A percentile compares a stretch with the other conserved stretches of the same genome.
These are phyloP conservation scores for Mormyrus proboscirostris DNA, from an alignment of 2,797 vertebrate genomes.

Conservation along the genomic window DNA sequence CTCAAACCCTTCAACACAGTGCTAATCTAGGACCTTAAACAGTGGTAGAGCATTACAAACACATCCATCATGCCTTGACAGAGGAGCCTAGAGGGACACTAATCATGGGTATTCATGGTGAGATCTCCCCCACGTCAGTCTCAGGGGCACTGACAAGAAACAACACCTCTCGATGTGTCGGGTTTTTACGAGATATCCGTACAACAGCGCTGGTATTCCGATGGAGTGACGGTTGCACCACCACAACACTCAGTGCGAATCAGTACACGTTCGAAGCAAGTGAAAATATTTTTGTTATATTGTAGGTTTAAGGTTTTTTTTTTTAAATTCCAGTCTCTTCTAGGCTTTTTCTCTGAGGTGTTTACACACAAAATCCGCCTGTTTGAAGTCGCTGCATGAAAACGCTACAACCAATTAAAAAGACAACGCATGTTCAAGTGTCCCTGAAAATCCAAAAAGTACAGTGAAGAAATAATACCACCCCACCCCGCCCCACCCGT, in stretches of 20 bases:
- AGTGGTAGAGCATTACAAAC: not conserved
- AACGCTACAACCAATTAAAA: not conserved
- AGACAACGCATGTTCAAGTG: not conserved
- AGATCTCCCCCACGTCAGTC: not conserved
- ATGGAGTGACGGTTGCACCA: not conserved
- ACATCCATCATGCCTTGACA: conserved; percentile 29
- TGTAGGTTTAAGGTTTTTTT: not conserved
- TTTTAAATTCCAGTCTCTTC: not conserved
- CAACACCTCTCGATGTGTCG: not conserved
- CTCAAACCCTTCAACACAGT: not conserved
- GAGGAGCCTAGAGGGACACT: conserved; percentile 25
- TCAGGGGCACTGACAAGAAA: not conserved
- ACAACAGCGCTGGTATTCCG: not conserved
- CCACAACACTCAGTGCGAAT: not conserved
- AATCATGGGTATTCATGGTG: conserved; percentile 13
- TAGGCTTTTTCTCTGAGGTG: not conserved
- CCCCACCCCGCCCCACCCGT: not conserved
- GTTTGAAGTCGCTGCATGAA: conserved; percentile 21
- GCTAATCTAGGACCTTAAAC: not conserved
- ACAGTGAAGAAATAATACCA: not conserved
- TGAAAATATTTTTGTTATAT: not conserved
- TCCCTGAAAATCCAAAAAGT: not conserved
- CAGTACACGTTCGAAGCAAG: not conserved
- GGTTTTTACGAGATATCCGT: not conserved
- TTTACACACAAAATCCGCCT: conserved; percentile 33